These are phyloP conservation scores for Sebastes nivosus DNA, from an alignment of 2,797 vertebrate species.

Conservation along the genomic window DNA sequence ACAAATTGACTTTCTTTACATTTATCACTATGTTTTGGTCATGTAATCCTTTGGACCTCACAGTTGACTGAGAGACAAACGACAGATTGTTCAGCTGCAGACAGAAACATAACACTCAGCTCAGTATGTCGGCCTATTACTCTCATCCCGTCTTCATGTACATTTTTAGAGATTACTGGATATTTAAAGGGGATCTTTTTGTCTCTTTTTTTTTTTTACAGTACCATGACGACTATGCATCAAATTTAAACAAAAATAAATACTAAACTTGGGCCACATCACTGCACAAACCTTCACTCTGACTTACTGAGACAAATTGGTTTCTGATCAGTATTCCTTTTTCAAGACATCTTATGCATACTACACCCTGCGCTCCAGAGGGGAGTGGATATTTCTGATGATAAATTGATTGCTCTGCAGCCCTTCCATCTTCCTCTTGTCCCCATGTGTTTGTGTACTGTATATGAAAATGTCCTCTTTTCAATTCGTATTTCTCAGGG, in stretches of 20 bases:
- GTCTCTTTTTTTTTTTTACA: background rate
- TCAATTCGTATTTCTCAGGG: conserved; percentile 7
- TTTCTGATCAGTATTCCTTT: conserved; percentile 52
- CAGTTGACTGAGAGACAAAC: conserved; percentile 42
- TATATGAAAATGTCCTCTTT: conserved; percentile 17
- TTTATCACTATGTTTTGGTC: conserved; percentile 41
- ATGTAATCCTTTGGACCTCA: conserved; percentile 38
- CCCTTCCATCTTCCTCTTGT: conserved; percentile 15
- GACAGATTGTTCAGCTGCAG: conserved; percentile 42
- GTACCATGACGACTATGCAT: conserved; percentile 25
- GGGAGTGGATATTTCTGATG: conserved; percentile 32
- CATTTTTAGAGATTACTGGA: conserved; percentile 7
- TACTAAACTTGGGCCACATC: conserved; percentile 42
- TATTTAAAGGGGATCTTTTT: conserved; percentile 9
- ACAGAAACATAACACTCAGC: conserved; percentile 27
- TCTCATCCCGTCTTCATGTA: background rate
- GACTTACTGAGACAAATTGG: conserved; percentile 51
- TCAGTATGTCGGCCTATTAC: background rate
- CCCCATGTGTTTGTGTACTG: conserved; percentile 27
- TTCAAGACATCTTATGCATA: conserved; percentile 24
- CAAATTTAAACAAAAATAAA: conserved; percentile 39
- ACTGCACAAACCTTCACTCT: conserved; percentile 52
- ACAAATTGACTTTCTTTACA: conserved; percentile 22
- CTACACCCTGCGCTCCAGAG: conserved; percentile 20
- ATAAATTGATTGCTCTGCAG: conserved; percentile 40